A percentile compares a stretch with the other conserved stretches of the same genome.
phyloP scores from a whole-genome alignment of 2,113 vertebrate species.

The Piaya cayana region DNA sequence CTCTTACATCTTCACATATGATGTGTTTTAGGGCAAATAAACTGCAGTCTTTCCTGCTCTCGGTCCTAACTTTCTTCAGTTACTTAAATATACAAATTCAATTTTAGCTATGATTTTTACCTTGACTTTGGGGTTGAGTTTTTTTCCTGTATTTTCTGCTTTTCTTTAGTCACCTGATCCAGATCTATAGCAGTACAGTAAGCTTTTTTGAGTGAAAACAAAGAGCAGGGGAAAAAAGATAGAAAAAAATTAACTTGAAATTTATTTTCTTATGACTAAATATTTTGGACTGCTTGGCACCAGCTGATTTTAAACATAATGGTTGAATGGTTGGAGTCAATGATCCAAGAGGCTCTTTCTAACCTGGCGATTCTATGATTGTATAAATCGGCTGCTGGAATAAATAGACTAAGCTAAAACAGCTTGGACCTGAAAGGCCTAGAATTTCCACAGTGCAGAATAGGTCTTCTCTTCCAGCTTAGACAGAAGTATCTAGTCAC shows the following conservation, averaged over 20 bases:
- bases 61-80: neutral
- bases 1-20: neutral
- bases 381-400: neutral
- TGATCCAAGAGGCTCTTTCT: too few relatives aligned
- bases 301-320: neutral
- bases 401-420: neutral
- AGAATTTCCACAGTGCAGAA: neutral
- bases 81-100: neutral
- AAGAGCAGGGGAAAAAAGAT: neutral
- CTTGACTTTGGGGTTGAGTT: neutral
- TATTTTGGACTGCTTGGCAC: neutral
- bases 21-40: neutral
- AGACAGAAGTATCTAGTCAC: neutral
- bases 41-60: neutral
- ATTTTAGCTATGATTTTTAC: neutral
- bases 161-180: neutral
- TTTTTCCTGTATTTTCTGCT: neutral
- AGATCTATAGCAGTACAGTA: neutral
- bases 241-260: neutral
- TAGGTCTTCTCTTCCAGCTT: neutral
- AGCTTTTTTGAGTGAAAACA: neutral
- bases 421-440: neutral
- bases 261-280: neutral
- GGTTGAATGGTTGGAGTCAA: too few relatives aligned
- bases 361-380: neutral